Evolutionary conservation across 2,888 invertebrate genomes (phyloP).

Genomic region (Drosophila kambysellisi): DNA sequence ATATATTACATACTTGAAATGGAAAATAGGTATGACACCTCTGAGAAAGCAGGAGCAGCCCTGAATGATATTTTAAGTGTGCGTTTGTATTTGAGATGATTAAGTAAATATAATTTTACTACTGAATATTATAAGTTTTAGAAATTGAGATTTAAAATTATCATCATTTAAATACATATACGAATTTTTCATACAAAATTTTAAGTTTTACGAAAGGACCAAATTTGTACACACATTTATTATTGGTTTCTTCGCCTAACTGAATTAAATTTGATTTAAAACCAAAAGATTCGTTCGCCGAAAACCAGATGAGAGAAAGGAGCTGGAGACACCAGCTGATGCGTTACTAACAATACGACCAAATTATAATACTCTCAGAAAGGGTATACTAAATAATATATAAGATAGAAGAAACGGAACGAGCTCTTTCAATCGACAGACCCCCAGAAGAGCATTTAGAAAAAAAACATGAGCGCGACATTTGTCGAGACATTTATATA

Average conservation of each 20-base stretch:
- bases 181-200: not conserved
- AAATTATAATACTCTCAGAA: not conserved
- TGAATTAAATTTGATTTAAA: too few relatives aligned
- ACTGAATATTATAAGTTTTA: not conserved
- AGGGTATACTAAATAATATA: slow-evolving; percentile 9
- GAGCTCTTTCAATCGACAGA: slow-evolving; percentile 47
- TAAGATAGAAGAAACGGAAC: slow-evolving; percentile 36
- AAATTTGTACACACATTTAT: not conserved
- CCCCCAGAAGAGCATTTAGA: slow-evolving; percentile 27
- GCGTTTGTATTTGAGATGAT: too few relatives aligned
- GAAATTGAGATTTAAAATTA: not conserved
- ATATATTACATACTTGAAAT: too few relatives aligned
- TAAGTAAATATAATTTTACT: too few relatives aligned
- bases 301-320: not conserved
- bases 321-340: not conserved
- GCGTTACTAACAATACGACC: not conserved
- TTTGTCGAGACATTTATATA: slow-evolving; percentile 70
- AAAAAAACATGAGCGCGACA: slow-evolving; percentile 40
- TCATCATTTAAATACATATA: not conserved
- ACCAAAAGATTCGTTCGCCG: not conserved
- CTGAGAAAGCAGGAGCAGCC: not conserved
- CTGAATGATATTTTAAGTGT: not conserved
- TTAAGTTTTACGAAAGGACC: not conserved
- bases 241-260: not conserved
- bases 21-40: too few relatives aligned